Conservation (phyloP, 2,888 invertebrate genomes). For the Trachelus stipa region DNA sequence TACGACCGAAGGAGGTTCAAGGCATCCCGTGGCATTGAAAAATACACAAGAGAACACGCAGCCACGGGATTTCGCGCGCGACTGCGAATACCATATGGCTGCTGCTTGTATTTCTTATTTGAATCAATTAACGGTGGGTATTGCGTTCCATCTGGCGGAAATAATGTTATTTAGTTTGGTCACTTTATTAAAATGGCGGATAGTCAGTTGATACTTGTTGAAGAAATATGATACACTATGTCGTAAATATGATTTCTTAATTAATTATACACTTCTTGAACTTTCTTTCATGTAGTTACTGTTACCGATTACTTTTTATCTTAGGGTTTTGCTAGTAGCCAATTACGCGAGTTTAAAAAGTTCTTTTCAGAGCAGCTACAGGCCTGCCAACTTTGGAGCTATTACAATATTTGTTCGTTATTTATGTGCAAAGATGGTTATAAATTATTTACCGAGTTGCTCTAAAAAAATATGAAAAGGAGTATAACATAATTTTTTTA, state of each 20-base stretch:
- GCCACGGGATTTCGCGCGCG: conserved; percentile 36
- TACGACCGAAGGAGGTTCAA: conserved; percentile 38
- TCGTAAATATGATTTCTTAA: not conserved
- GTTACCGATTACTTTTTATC: not conserved
- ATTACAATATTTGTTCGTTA: not conserved
- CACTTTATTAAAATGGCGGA: not conserved
- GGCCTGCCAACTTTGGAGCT: not conserved
- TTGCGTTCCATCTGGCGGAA: not conserved
- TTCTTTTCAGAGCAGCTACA: not conserved
- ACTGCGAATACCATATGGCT: conserved; percentile 20
- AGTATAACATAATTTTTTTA: not conserved
- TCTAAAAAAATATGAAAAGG: not conserved
- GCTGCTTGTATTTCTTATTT: not conserved
- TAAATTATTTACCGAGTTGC: not conserved
- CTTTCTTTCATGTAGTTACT: not conserved
- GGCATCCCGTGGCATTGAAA: conserved; percentile 30
- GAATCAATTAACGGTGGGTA: not conserved
- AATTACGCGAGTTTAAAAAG: not conserved
- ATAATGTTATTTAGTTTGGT: not conserved
- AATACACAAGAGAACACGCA: conserved; percentile 21
- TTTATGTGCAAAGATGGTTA: not conserved
- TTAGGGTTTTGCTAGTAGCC: not conserved
- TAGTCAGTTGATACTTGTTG: not conserved
- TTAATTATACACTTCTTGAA: not conserved
- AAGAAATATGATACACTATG: not conserved